Conservation (phyloP, 92 coral and sea anemone species). For the Paragorgia papillata region DNA sequence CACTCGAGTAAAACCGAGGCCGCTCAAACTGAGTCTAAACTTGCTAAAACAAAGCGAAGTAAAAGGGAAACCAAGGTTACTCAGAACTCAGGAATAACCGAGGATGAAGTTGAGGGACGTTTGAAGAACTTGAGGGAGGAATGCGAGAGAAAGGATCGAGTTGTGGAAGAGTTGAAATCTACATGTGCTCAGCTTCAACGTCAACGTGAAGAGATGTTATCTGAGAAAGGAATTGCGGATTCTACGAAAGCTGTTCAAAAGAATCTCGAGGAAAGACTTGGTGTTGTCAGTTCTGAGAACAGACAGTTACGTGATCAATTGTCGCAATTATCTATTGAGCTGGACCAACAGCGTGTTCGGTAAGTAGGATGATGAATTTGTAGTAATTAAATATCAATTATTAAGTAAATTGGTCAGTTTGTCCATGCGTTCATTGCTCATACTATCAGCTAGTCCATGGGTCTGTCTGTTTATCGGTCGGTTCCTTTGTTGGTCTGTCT, state of each 20-base stretch:
- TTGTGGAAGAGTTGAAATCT: constrained; percentile 62
- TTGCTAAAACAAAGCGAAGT: constrained; percentile 44
- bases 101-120: constrained; percentile 12
- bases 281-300: constrained; percentile 66
- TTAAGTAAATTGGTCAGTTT: no score
- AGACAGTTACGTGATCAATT: constrained; percentile 69
- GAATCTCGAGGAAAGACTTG: constrained; percentile 48
- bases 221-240: constrained; percentile 46
- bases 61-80: constrained; percentile 12
- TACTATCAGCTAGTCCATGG: no score
- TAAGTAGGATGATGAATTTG: not conserved
- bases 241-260: constrained; percentile 44
- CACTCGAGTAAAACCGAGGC: constrained; percentile 22
- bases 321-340: constrained; percentile 67
- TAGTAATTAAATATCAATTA: no score
- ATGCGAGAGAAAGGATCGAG: constrained; percentile 69
- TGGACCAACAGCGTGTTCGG: constrained; percentile 90
- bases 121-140: constrained; percentile 55
- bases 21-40: constrained; percentile 35
- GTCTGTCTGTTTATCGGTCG: no score
- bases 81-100: not conserved
- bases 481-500: no score
- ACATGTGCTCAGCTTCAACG: constrained; percentile 81
- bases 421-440: no score
- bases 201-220: constrained; percentile 78